Conservation (phyloP, 2,797 vertebrate species). For the Delichon dasypus region DNA sequence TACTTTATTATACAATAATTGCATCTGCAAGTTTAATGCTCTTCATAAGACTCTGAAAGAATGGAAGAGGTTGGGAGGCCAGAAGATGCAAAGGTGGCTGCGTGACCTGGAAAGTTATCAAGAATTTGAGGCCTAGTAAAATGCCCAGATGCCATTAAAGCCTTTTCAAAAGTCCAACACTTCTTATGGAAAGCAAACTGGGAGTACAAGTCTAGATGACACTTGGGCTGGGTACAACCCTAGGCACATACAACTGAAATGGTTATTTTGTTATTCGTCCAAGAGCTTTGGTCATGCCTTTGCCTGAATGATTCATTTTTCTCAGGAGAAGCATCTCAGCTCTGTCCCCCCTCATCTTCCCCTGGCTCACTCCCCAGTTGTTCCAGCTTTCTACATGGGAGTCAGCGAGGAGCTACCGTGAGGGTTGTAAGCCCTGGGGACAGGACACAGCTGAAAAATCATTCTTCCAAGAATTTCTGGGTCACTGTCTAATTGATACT, state of each 20-base stretch:
- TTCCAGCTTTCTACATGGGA: slow-evolving; percentile 62
- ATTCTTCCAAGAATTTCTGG: slow-evolving; percentile 89
- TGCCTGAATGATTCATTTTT: slow-evolving; percentile 64
- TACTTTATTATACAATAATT: slow-evolving; percentile 83
- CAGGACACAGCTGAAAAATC: slow-evolving; percentile 75
- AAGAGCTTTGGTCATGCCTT: slow-evolving; percentile 57
- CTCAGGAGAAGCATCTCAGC: slow-evolving; percentile 49
- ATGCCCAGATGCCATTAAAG: slow-evolving; percentile 55
- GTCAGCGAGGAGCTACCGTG: slow-evolving; percentile 16
- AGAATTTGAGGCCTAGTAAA: slow-evolving; percentile 65
- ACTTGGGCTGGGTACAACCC: slow-evolving; percentile 56
- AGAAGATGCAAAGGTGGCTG: slow-evolving; percentile 67
- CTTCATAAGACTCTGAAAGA: slow-evolving; percentile 63
- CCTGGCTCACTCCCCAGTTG: slow-evolving; percentile 59
- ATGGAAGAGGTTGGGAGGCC: slow-evolving; percentile 69
- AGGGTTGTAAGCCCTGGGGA: slow-evolving; percentile 70
- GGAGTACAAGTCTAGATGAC: slow-evolving; percentile 49
- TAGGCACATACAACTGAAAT: slow-evolving; percentile 47
- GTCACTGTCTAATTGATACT: slow-evolving; percentile 92
- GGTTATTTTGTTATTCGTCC: slow-evolving; percentile 18
- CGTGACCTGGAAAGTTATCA: slow-evolving; percentile 70
- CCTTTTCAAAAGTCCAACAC: slow-evolving; percentile 61
- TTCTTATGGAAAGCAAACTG: slow-evolving; percentile 64
- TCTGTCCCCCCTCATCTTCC: slow-evolving; percentile 54
- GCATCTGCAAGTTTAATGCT: slow-evolving; percentile 76